A percentile compares a stretch with the other conserved stretches of the same genome.
phyloP scores from a whole-genome alignment of 2,888 invertebrate genomes.

The Myopa tessellatipennis region DNA sequence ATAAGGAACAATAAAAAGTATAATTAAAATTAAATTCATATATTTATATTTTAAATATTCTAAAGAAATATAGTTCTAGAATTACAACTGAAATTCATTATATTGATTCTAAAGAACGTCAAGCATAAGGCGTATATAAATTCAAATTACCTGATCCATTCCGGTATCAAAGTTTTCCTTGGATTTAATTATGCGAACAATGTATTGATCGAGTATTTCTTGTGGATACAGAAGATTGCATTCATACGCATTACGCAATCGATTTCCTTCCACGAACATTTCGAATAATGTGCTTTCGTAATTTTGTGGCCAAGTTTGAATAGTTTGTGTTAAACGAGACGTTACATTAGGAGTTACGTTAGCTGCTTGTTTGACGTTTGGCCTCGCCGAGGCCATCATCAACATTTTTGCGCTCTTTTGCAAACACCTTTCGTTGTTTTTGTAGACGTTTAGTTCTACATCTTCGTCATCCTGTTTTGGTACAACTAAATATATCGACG shows the following conservation, averaged over 20 bases:
- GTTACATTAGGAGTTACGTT: slow-evolving; percentile 41
- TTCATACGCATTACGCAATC: slow-evolving; percentile 57
- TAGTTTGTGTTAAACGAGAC: slow-evolving; percentile 78
- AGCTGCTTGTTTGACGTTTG: slow-evolving; percentile 27
- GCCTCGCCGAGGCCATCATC: slow-evolving; percentile 52
- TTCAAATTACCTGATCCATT: slow-evolving; percentile 48
- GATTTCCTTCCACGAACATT: slow-evolving; percentile 71
- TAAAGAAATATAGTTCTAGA: too few species aligned
- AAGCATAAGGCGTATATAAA: background rate
- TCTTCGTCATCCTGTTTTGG: slow-evolving; percentile 47
- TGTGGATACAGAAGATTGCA: slow-evolving; percentile 67
- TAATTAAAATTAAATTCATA: background rate
- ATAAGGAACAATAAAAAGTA: background rate
- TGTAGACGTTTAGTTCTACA: slow-evolving; percentile 24
- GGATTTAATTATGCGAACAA: slow-evolving; percentile 61
- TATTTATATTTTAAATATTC: background rate
- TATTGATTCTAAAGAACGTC: background rate
- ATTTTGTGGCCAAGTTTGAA: slow-evolving; percentile 77
- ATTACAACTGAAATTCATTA: too few species aligned
- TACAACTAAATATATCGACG: slow-evolving; percentile 68
- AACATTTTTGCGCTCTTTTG: slow-evolving; percentile 59
- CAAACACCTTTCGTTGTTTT: slow-evolving; percentile 50
- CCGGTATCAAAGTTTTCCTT: slow-evolving; percentile 54
- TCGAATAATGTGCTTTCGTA: slow-evolving; percentile 83
- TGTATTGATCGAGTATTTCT: slow-evolving; percentile 74